Base-by-base conservation (phyloP, 2,797 vertebrate genomes). In the Typhlichthys subterraneus region DNA sequence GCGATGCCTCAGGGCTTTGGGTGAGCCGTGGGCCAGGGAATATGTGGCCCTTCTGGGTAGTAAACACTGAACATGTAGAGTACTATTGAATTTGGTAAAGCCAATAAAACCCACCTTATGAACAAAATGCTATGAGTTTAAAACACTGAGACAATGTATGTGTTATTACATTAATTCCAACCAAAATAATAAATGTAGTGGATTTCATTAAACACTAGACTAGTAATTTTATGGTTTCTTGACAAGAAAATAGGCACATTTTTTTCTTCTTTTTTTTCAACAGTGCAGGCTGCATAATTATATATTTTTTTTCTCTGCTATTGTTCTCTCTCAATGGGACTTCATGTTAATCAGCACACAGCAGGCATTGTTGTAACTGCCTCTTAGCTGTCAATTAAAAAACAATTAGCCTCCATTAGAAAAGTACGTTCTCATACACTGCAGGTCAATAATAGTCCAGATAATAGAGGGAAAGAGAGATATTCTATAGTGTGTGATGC, bases 351-450 rank as follows among this genome's bases (percentile, higher is more conserved):
- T 23, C 38, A 51, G 10, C 62, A 38, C 33, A 46, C 23, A 12
- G 12, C n/a, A 51, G 49, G 38, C 47, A 56, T 61, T 33, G 15
- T 61, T 33, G 15, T 7, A 65, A 52, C 61, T 48, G 46, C 8
- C 45, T 55, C 6, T n/a, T 13, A 46, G 48, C 56, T 64, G 57
- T 52, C 38, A 51, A 64, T 64, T 61, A 57, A 33, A 70, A 61
- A 65, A 56, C 55, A 63, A 70, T 63, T 59, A 59, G 45, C 51
- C 48, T 15, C 51, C 33, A 70, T 63, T 59, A 59, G 13, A 42
- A 47, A 11, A 47, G n/a, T 9, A 38, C 42, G 56, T 61, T 55
- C 58, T 55, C 45, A 54, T 13, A 53, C 1, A 15, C 50, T 33
- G 4, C n/a, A 33, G 51, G 65, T 67, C 65, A 59, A 49, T 60